A percentile compares a stretch with the other conserved stretches of the same genome.
These are phyloP conservation scores for Enteromius treurensis DNA, from an alignment of 2,797 vertebrate species.

Conservation along the genomic window DNA sequence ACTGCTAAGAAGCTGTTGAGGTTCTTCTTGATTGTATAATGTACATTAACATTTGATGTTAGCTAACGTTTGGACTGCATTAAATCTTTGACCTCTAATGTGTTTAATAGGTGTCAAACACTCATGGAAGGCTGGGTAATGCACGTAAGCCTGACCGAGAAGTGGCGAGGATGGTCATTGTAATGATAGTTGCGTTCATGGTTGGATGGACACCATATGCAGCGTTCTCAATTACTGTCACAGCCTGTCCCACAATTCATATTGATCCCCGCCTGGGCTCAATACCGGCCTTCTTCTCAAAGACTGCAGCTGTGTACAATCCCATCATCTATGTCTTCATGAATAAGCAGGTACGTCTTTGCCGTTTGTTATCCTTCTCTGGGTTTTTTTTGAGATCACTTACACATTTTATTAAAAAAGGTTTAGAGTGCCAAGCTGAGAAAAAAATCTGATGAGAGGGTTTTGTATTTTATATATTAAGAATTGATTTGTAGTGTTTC, in stretches of 20 bases:
- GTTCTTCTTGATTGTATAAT: background rate
- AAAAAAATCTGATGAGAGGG: background rate
- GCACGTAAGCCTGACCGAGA: slow-evolving; percentile 85
- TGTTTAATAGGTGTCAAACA: slow-evolving; percentile 79
- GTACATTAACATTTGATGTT: background rate
- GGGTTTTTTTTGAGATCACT: background rate
- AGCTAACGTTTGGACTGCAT: background rate
- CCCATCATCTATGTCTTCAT: slow-evolving; percentile 92
- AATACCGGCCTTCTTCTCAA: slow-evolving; percentile 90
- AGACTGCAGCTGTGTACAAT: slow-evolving; percentile 90
- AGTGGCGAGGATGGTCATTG: slow-evolving; percentile 89
- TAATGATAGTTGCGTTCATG: slow-evolving; percentile 90
- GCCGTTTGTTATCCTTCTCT: background rate
- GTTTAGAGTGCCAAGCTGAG: background rate
- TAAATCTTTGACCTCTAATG: background rate
- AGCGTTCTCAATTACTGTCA: slow-evolving; percentile 84
- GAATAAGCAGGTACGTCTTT: slow-evolving; percentile 87
- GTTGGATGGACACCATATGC: slow-evolving; percentile 90
- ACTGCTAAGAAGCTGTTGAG: background rate
- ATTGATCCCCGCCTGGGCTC: slow-evolving; percentile 85
- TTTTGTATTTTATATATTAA: background rate
- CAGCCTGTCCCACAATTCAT: slow-evolving; percentile 80
- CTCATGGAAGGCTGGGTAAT: slow-evolving; percentile 78
- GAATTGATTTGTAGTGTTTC: slow-evolving; percentile 1
- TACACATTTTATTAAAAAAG: background rate